Evolutionary conservation across 2,888 invertebrate genomes (phyloP), one percentile per base, ranked within the genome.

Genomic region (Octodonta nipae): DNA sequence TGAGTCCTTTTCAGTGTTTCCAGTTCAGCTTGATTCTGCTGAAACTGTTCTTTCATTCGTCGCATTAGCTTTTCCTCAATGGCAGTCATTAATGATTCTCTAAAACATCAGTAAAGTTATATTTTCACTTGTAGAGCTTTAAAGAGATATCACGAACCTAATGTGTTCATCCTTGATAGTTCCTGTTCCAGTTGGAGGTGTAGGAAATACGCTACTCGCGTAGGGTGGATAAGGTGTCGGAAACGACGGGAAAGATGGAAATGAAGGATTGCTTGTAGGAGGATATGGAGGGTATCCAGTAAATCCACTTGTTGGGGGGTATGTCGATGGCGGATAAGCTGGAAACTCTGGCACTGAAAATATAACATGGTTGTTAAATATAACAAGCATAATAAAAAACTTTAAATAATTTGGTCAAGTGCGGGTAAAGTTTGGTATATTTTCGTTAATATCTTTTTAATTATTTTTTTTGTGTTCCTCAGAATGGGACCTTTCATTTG

Each of bases 141-240:
- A 3, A 22, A 2, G 2, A 22, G n/a, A 10, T 20, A 7, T 22
- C 4, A n/a, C n/a, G n/a, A 10, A 22, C 54, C 86, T 78, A 41
- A 98, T 87, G 56, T 95, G 92, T 55, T 93, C 91, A 50, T 93
- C 89, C 28, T 91, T 84, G 35, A 92, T 89, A n/a, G 88, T 88
- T 12, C 85, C 84, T 11, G 68, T 67, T 32, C 68, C 67, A 11
- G 62, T 58, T 48, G 69, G 40, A 2, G 28, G 15, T n/a, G 28
- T 58, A 2, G 58, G 50, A 22, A 41, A 41, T 26, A 32, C 35
- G 24, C 41, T 42, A 26, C 34, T 32, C 6, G 49, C 35, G 39
- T 46, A 53, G 4, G 51, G 46, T n/a, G 51, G 45, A 30, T 48
- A 50, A 0, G 45, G 40, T 7, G 41, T 37, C 14, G 39, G 37